A percentile compares a stretch with the other conserved stretches of the same genome.
These are phyloP conservation scores for Syrphus vitripennis DNA, from an alignment of 2,888 invertebrate species.

Conservation along the genomic window DNA sequence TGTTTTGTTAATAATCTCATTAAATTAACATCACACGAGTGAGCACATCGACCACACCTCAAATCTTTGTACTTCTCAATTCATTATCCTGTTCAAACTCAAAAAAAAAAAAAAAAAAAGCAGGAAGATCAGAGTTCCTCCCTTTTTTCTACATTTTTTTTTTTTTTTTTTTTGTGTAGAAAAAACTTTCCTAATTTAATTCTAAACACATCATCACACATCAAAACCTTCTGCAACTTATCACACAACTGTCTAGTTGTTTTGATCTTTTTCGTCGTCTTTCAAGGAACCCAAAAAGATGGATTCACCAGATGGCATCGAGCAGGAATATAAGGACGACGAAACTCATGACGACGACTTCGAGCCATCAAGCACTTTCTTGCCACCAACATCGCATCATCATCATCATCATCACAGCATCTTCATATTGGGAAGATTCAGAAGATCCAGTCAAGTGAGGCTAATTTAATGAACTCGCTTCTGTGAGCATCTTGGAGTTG, in stretches of 20 bases:
- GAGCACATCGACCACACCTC: constrained; percentile 3
- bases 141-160: constrained; percentile 5
- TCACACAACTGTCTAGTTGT: constrained; percentile 61
- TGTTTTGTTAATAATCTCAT: constrained; percentile 35
- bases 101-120: constrained; percentile 3
- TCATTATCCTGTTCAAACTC: neutral
- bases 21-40: constrained; percentile 25
- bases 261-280: constrained; percentile 16
- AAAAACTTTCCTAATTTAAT: constrained; percentile 67
- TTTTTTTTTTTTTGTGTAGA: too few species aligned
- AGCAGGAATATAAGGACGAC: neutral
- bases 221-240: constrained; percentile 57
- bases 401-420: neutral
- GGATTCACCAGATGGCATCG: constrained; percentile 43
- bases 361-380: constrained; percentile 13
- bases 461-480: constrained; percentile 68
- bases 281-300: neutral
- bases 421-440: constrained; percentile 7
- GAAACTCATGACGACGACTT: neutral
- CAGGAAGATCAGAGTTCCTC: neutral
- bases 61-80: constrained; percentile 3
- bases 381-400: neutral
- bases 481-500: neutral
- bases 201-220: constrained; percentile 66
- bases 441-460: constrained; percentile 55